Conservation (phyloP, 2,888 invertebrate species). For the Netelia melanura region DNA sequence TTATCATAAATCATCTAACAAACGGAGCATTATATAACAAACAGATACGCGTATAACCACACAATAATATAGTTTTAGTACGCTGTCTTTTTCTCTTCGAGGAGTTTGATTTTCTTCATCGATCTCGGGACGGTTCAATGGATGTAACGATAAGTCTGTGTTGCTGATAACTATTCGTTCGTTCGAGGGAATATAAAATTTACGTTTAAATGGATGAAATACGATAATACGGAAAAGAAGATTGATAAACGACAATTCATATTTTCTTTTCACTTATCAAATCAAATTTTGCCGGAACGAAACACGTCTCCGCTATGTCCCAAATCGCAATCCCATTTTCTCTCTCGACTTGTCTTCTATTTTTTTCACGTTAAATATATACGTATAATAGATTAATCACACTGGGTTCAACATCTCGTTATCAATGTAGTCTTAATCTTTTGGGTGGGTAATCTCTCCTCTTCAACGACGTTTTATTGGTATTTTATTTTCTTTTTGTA, state of each 20-base stretch:
- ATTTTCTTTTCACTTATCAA: conserved; percentile 12
- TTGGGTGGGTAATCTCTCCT: conserved; percentile 67
- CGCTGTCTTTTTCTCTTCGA: conserved; percentile 2
- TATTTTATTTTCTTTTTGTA: conserved; percentile 37
- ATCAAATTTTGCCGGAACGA: conserved; percentile 24
- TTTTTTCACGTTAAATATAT: conserved; percentile 58
- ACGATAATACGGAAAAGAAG: conserved; percentile 18
- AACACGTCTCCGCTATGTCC: conserved; percentile 8
- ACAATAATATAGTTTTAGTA: conserved; percentile 6
- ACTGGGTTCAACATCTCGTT: conserved; percentile 71
- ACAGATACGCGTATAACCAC: not conserved
- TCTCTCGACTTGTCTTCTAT: conserved; percentile 28
- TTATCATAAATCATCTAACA: conserved; percentile 21
- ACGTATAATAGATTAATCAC: conserved; percentile 73
- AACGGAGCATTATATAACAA: conserved; percentile 4
- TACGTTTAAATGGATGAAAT: conserved; percentile 36
- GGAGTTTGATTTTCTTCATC: conserved; percentile 30
- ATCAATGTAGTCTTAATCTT: conserved; percentile 71
- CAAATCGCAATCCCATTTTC: conserved; percentile 27
- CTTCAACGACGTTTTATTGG: conserved; percentile 51
- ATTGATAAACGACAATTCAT: conserved; percentile 49
- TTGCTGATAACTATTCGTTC: conserved; percentile 25
- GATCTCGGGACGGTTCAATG: conserved; percentile 9
- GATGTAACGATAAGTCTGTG: conserved; percentile 38
- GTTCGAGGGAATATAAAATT: conserved; percentile 55